A percentile compares a stretch with the other conserved stretches of the same genome.
Conservation (phyloP, 2,113 vertebrate genomes). For the Platysternon megacephalum region DNA sequence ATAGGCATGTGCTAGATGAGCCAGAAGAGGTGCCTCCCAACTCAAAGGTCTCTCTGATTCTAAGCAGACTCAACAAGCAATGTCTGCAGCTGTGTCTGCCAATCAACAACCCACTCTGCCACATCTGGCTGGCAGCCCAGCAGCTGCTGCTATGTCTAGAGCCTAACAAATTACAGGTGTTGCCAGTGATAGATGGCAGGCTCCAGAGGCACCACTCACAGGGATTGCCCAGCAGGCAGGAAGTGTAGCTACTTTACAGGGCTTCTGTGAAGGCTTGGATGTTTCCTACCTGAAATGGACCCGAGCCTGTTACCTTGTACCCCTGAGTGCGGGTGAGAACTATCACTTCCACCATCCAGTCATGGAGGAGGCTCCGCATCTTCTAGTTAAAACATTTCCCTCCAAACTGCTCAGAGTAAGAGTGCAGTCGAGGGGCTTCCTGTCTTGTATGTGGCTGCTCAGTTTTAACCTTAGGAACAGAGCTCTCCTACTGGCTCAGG, state of each 20-base stretch:
- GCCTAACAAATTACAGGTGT: not conserved
- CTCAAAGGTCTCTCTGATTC: not conserved
- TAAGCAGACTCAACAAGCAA: not conserved
- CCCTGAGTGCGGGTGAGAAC: rapidly evolving
- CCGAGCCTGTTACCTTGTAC: not conserved
- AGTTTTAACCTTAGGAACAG: rapidly evolving
- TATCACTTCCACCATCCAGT: rapidly evolving
- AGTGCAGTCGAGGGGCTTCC: not conserved
- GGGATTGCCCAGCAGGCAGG: not conserved
- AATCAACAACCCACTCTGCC: not conserved
- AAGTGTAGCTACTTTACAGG: not conserved
- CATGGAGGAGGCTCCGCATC: not conserved
- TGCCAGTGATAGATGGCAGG: not conserved
- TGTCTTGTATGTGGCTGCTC: not conserved
- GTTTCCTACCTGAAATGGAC: not conserved
- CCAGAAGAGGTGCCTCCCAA: not conserved
- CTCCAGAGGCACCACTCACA: not conserved
- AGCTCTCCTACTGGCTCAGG: not conserved
- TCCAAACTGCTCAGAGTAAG: not conserved
- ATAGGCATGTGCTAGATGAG: not conserved
- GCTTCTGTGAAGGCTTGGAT: not conserved
- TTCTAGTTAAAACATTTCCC: not conserved
- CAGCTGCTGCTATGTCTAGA: not conserved
- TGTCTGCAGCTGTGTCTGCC: rapidly evolving
- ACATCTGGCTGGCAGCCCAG: not conserved